phyloP scores from a whole-genome alignment of 2,888 invertebrate genomes.

The Dryadula phaetusa region DNA sequence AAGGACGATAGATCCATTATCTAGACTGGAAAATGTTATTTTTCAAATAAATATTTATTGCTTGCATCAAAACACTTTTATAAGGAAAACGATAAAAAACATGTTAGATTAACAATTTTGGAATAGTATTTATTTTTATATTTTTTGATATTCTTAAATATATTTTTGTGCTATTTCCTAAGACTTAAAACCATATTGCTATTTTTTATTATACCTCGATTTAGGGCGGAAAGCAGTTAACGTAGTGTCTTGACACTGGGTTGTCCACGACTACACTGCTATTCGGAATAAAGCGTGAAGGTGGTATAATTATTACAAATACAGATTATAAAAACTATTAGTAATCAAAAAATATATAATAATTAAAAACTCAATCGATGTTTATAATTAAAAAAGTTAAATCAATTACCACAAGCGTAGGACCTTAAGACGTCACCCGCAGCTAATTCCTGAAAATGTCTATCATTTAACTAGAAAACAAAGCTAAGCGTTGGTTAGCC shows the following conservation, averaged over 20 bases:
- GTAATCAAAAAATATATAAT: too few species aligned
- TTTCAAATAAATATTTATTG: conserved; percentile 21
- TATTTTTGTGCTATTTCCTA: too few species aligned
- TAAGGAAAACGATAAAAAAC: conserved; percentile 8
- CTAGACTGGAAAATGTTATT: conserved; percentile 20
- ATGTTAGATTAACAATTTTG: neutral
- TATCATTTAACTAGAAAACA: conserved; percentile 80
- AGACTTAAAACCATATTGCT: too few species aligned
- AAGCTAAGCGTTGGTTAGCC: conserved; percentile 80
- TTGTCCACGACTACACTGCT: too few species aligned
- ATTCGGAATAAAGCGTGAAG: too few species aligned
- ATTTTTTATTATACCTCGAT: too few species aligned
- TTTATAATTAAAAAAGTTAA: conserved; percentile 21
- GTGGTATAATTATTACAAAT: neutral
- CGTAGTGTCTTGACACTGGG: too few species aligned
- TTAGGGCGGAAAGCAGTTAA: too few species aligned
- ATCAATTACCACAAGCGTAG: conserved; percentile 35
- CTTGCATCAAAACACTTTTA: conserved; percentile 7
- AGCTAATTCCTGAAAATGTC: conserved; percentile 62
- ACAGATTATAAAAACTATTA: neutral
- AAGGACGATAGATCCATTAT: conserved; percentile 32
- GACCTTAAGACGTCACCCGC: conserved; percentile 57
- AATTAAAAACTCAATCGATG: neutral
- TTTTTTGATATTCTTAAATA: neutral
- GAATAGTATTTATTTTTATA: neutral